Conservation (phyloP, 2,888 invertebrate genomes). For the Agapostemon virescens region DNA sequence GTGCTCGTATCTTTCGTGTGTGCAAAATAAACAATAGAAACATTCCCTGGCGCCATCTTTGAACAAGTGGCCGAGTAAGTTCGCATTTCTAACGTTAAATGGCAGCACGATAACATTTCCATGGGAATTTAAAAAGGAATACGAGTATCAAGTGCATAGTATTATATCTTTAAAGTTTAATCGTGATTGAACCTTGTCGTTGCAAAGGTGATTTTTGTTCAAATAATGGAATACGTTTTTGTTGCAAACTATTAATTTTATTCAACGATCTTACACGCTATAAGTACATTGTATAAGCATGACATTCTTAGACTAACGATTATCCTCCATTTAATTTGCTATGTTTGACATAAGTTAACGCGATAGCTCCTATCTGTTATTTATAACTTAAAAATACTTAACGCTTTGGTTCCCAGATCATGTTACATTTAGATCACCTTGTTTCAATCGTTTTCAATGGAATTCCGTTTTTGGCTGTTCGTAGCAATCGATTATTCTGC, state of each 20-base stretch:
- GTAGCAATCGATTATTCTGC: background rate
- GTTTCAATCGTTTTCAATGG: background rate
- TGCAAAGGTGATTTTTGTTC: background rate
- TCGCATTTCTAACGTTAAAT: background rate
- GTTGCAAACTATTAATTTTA: background rate
- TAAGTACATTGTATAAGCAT: background rate
- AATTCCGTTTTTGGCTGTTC: background rate
- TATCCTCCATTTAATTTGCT: background rate
- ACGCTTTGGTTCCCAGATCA: slow-evolving; percentile 30
- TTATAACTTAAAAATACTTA: slow-evolving; percentile 20
- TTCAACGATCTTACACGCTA: background rate
- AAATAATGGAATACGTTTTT: background rate
- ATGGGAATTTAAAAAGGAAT: no score
- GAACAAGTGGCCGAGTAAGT: background rate
- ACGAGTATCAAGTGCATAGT: no score
- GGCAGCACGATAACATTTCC: background rate
- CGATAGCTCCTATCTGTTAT: background rate
- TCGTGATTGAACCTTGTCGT: no score
- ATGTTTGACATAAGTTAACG: slow-evolving; percentile 5
- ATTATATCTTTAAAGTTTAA: no score
- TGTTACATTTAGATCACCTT: background rate
- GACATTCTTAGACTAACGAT: background rate
- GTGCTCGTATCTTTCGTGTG: background rate
- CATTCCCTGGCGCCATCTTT: background rate
- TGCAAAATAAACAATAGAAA: background rate